Conservation (phyloP, 64 coral and sea anemone genomes). For the Dendronephthya gigantea region DNA sequence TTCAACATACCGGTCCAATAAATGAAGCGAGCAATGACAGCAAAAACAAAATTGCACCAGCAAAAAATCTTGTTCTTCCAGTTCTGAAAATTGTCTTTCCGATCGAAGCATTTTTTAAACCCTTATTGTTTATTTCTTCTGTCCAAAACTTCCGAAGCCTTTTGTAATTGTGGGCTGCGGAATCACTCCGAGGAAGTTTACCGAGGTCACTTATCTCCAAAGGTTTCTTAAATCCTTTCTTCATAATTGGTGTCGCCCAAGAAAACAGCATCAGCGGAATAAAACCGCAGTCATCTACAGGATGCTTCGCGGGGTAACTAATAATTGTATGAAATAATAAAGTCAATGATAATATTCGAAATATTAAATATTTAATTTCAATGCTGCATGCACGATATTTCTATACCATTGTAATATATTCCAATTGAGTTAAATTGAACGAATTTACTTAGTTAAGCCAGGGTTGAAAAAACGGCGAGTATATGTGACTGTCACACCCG, state of each 20-base stretch:
- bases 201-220: slow-evolving; percentile 52
- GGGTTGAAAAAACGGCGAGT: too few species aligned
- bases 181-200: slow-evolving; percentile 63
- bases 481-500: too few species aligned
- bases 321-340: background rate
- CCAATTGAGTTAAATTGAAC: too few species aligned
- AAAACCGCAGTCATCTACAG: slow-evolving; percentile 66
- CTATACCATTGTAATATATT: too few species aligned
- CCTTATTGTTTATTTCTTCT: slow-evolving; percentile 51
- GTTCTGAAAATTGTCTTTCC: slow-evolving; percentile 34
- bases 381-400: too few species aligned
- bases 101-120: slow-evolving; percentile 43
- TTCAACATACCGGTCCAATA: slow-evolving; percentile 58
- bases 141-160: slow-evolving; percentile 50
- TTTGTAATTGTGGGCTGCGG: slow-evolving; percentile 41
- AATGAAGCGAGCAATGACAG: slow-evolving; percentile 56
- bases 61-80: slow-evolving; percentile 39
- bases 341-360: too few species aligned
- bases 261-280: slow-evolving; percentile 63
- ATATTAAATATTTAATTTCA: too few species aligned
- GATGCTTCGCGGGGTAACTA: slow-evolving; percentile 48
- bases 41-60: slow-evolving; percentile 44
- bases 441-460: too few species aligned
- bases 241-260: slow-evolving; percentile 58
- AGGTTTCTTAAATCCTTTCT: slow-evolving; percentile 65